Evolutionary conservation across 2,797 vertebrate species (phyloP).

Genomic region (Tapirus indicus): DNA sequence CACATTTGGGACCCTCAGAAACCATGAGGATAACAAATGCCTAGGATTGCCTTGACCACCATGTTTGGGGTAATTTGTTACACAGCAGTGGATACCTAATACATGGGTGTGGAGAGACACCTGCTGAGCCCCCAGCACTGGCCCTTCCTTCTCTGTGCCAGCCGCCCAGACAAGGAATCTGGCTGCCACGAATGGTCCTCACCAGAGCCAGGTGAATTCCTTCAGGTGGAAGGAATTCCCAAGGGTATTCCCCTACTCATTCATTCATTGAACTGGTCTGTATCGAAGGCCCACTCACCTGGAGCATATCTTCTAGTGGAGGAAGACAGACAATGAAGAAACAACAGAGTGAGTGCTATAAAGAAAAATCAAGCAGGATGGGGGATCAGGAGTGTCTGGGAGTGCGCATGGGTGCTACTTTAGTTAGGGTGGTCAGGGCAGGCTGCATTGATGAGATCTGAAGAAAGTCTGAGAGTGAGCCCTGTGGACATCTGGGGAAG

Average conservation of each 20-base stretch:
- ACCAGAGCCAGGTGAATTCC: neutral
- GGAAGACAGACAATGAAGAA: neutral
- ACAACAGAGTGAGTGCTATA: neutral
- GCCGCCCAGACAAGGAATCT: neutral
- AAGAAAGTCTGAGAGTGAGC: neutral
- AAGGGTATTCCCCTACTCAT: neutral
- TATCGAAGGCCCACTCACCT: neutral
- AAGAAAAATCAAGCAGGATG: neutral
- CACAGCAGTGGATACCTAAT: neutral
- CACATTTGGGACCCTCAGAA: neutral
- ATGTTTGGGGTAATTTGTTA: neutral
- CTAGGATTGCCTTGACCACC: neutral
- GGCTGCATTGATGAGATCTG: neutral
- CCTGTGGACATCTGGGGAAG: neutral
- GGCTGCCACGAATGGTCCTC: neutral
- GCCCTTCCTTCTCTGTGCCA: neutral
- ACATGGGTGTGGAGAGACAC: neutral
- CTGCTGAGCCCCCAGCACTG: neutral
- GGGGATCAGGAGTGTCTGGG: neutral
- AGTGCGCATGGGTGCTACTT: neutral
- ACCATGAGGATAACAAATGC: too few species aligned
- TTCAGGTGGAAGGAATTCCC: neutral
- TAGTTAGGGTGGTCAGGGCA: neutral
- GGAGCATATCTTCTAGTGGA: neutral
- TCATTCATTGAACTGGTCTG: neutral